Evolutionary conservation across 1,140 invertebrate species (phyloP).

Genomic region (Lutraria rhynchaena): DNA sequence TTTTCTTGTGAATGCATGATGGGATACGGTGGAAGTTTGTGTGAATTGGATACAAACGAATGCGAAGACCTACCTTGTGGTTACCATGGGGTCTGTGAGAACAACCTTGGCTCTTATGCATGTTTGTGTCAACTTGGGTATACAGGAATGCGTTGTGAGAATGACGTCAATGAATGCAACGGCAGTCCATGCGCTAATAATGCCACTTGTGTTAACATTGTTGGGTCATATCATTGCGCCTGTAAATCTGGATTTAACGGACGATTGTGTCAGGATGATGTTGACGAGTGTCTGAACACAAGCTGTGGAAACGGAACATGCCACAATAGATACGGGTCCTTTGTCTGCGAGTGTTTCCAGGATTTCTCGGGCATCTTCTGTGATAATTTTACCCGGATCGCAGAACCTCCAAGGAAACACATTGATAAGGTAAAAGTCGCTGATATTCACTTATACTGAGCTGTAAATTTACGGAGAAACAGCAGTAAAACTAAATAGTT

Average conservation of each 20-base stretch:
- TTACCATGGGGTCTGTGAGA: conserved; percentile 40
- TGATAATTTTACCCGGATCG: conserved; percentile 83
- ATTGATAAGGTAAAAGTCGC: too few relatives aligned
- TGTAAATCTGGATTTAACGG: conserved; percentile 91
- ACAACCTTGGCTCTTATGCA: conserved; percentile 22
- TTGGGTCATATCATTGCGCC: conserved; percentile 83
- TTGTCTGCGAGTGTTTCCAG: conserved; percentile 85
- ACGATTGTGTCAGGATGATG: conserved; percentile 93
- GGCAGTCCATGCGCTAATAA: conserved; percentile 32
- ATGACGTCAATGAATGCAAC: conserved; percentile 30
- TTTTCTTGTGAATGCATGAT: conserved; percentile 60
- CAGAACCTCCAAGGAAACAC: too few relatives aligned
- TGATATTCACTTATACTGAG: too few relatives aligned
- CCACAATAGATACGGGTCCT: conserved; percentile 87
- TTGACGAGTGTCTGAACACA: conserved; percentile 93
- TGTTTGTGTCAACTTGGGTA: conserved; percentile 19
- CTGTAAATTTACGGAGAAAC: too few relatives aligned
- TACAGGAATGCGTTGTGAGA: conserved; percentile 9
- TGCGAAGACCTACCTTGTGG: conserved; percentile 46
- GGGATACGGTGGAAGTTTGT: conserved; percentile 79
- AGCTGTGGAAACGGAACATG: conserved; percentile 96
- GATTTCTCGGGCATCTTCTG: conserved; percentile 96
- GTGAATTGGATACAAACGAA: conserved; percentile 53
- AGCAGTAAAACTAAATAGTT: too few relatives aligned
- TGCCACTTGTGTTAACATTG: conserved; percentile 30